A percentile compares a stretch with the other conserved stretches of the same genome.
These are phyloP conservation scores for Barypeithes pellucidus DNA, from an alignment of 2,888 invertebrate species.

Conservation along the genomic window DNA sequence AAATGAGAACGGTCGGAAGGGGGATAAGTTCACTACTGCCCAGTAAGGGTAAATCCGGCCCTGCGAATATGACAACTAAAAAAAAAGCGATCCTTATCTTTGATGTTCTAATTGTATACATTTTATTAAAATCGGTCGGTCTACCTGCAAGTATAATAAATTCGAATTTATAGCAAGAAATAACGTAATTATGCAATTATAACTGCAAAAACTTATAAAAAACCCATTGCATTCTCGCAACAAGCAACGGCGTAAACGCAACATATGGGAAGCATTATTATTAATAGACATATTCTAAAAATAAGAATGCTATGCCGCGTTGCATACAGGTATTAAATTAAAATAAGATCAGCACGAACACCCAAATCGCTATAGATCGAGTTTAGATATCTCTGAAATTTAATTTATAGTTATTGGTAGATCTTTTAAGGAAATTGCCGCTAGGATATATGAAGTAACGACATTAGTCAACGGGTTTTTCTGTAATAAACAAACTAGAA, in stretches of 20 bases:
- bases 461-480: neutral
- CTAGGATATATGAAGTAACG: neutral
- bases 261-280: conserved; percentile 39
- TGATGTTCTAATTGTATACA: too few relatives aligned
- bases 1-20: too few relatives aligned
- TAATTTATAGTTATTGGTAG: conserved; percentile 8
- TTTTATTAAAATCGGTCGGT: too few relatives aligned
- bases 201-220: conserved; percentile 28
- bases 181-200: conserved; percentile 32
- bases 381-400: conserved; percentile 26
- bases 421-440: conserved; percentile 1
- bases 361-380: conserved; percentile 41
- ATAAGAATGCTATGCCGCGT: conserved; percentile 27
- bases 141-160: neutral
- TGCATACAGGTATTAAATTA: conserved; percentile 35
- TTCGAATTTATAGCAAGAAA: conserved; percentile 18
- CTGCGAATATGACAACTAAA: too few relatives aligned
- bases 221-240: conserved; percentile 19
- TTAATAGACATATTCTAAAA: conserved; percentile 40
- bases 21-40: too few relatives aligned
- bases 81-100: too few relatives aligned
- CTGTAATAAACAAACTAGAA: too few relatives aligned
- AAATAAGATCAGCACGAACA: conserved; percentile 41
- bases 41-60: too few relatives aligned
- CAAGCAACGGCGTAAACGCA: conserved; percentile 15